phyloP scores from a whole-genome alignment of 2,888 invertebrate genomes.

The Sesia apiformis region DNA sequence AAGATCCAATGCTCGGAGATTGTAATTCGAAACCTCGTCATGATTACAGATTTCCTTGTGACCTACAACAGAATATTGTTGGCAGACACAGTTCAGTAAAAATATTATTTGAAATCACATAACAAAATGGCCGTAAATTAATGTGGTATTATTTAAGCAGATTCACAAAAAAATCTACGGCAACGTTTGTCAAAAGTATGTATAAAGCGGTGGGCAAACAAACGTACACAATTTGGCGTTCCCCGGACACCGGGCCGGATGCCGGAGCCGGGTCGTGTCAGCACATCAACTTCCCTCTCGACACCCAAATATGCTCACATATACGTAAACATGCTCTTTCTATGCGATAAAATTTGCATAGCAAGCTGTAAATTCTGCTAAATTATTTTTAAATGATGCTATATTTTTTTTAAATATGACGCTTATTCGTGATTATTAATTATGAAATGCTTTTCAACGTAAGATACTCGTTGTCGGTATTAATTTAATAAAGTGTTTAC shows the following conservation, averaged over 20 bases:
- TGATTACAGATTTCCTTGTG: too few species aligned
- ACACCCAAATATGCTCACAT: not conserved
- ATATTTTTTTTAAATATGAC: too few species aligned
- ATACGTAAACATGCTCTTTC: not conserved
- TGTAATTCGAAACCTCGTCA: too few species aligned
- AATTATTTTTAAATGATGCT: not conserved
- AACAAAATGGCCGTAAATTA: too few species aligned
- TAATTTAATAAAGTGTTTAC: too few species aligned
- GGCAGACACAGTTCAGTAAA: too few species aligned
- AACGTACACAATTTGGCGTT: slow-evolving; percentile 4
- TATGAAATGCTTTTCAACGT: too few species aligned
- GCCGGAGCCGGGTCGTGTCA: slow-evolving; percentile 1
- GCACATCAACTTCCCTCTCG: slow-evolving; percentile 3
- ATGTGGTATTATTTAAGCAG: not conserved
- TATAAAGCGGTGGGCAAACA: slow-evolving; percentile 2
- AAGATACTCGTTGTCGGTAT: too few species aligned
- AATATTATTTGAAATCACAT: too few species aligned
- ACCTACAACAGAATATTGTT: too few species aligned
- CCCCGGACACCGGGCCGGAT: slow-evolving; percentile 3
- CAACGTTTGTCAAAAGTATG: not conserved
- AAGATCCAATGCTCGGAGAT: too few species aligned
- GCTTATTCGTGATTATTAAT: too few species aligned
- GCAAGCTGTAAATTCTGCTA: not conserved
- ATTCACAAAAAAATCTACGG: not conserved
- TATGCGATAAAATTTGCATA: not conserved